A percentile compares a stretch with the other conserved stretches of the same genome.
phyloP scores from a whole-genome alignment of 1,140 invertebrate species.

The Notospermus geniculatus region DNA sequence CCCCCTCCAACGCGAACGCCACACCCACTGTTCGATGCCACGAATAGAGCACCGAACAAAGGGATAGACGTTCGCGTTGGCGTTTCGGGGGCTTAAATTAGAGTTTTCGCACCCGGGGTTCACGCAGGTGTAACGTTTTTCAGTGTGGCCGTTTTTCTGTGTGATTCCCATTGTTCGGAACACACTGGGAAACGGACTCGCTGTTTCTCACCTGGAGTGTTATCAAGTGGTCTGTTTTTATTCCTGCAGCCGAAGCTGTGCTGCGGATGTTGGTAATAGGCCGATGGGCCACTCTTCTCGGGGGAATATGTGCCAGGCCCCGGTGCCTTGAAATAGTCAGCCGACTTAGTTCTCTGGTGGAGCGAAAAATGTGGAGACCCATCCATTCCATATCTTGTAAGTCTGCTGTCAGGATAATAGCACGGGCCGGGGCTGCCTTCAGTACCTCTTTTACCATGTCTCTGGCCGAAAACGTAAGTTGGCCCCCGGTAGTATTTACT shows the following conservation, averaged over 20 bases:
- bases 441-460: constrained; percentile 47
- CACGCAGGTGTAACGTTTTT: no score
- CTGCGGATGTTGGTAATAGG: constrained; percentile 62
- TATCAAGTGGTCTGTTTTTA: constrained; percentile 52
- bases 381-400: constrained; percentile 45
- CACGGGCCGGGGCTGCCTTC: constrained; percentile 36
- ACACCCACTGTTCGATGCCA: no score
- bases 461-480: constrained; percentile 46
- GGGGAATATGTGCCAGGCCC: constrained; percentile 78
- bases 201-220: constrained; percentile 65
- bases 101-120: no score
- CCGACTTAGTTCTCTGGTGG: constrained; percentile 38
- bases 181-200: no score
- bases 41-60: no score
- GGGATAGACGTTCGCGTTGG: no score
- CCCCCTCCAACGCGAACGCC: no score
- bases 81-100: no score
- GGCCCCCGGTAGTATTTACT: constrained; percentile 48
- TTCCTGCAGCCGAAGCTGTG: constrained; percentile 70
- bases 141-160: no score
- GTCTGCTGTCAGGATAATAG: constrained; percentile 24
- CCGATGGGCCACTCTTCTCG: constrained; percentile 67
- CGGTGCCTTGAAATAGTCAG: constrained; percentile 69
- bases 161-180: no score
- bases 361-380: constrained; percentile 54